Evolutionary conservation across 2,113 vertebrate genomes (phyloP), one percentile per base, ranked within the genome.

Genomic region (Triplophysa rosa): DNA sequence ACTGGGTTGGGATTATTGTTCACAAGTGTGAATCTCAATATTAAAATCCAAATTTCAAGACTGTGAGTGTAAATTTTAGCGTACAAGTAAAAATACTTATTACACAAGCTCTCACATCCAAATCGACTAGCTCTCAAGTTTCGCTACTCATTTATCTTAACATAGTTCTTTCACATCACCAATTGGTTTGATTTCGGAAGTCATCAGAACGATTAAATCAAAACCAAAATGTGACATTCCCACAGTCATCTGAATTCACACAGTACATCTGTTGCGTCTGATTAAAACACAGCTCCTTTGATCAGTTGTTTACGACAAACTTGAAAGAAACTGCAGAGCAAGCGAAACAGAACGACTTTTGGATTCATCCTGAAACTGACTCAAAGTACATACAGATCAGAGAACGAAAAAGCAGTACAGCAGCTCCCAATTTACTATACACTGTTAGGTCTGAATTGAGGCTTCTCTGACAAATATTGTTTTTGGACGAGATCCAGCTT

Each of bases 401-500:
- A 75, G 49, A 29, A 67, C 16, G 29, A 67, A 47, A 82, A 88
- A 42, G 67, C 73, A 58, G 29, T 70, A 58, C 58, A 54, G 77
- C 81, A 81, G 86, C 82, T 82, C 80, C 83, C 87, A 90, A 88
- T 89, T 85, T 91, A 90, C 91, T 89, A 91, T 92, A 90, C 88
- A 89, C 84, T 82, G 84, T 77, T 87, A 87, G 86, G 84, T 87
- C 87, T 87, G 86, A 89, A 90, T 90, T 84, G 84, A 91, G 87
- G 85, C 89, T 88, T 88, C 87, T 88, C 86, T 90, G 88, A 91
- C 89, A 91, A 92, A 92, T 91, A 92, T 93, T 92, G 87, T 91
- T 75, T 84, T 92, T 93, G 91, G 92, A 84, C 8, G 7, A 69
- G 65, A 12, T 88, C 92, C 88, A 92, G 79, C 83, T 89, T 90